Base-by-base conservation (phyloP, 2,113 vertebrate genomes). In the Cynoglossus semilaevis region DNA sequence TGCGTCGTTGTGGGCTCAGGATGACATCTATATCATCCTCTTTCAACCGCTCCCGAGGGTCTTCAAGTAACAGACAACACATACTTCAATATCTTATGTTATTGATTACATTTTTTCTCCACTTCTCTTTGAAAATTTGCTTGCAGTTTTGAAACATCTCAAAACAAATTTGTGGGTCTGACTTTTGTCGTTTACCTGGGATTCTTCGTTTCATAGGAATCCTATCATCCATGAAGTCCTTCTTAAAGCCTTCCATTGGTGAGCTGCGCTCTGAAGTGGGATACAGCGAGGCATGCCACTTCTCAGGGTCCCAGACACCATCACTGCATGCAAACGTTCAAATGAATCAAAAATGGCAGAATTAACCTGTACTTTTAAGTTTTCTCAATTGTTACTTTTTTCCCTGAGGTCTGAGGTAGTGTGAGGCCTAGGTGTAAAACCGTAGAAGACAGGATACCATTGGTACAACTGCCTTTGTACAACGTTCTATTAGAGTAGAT, bases 231-330 rank as follows among this genome's bases (percentile, higher is more conserved):
- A 92, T 86, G 79, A 92, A 80, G 37, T 98, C 97, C 77, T 95
- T 97, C 78, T 94, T 98, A 83, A 93, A 92, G 67, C 86, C 90
- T 80, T 98, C 97, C 46, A 92, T 89, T 2, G 95, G 94, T 49
- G 94, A 96, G 79, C 83, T 94, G 54, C 93, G 88, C 59, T 93
- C 97, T 61, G 95, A 98, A 42, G 78, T 88, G 6, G 97, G 95
- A 83, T 98, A 98, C 63, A 98, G 83, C 44, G 97, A 98, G 1
- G 96, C 95, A 76, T 98, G 96, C 97, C 97, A 99, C 85, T 98
- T 98, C 84, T 98, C 97, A 73, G 97, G 96, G 74, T 98, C 97
- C 97, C 97, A 99, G 55, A 99, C 93, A 3, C 97, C 96, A 85
- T 99, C 96, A 74, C 97, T 99, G 58, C 0, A 46, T 58, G 72